A percentile compares a stretch with the other conserved stretches of the same genome.
Conservation (phyloP, 2,113 vertebrate genomes). For the Psittacula cyanocephala region DNA sequence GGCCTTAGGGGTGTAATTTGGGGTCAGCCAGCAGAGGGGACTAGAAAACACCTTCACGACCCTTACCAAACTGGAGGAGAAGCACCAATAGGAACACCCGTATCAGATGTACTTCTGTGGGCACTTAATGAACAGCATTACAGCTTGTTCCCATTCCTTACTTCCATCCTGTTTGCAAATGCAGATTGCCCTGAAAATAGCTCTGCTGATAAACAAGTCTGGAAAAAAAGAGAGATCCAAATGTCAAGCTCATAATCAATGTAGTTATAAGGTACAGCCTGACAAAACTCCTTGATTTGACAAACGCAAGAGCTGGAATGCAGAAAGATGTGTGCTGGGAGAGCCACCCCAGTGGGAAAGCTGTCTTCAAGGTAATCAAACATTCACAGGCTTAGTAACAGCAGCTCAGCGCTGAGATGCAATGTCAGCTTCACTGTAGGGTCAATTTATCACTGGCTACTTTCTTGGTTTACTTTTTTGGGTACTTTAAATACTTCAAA, state of each 20-base stretch:
- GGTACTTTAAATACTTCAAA: neutral
- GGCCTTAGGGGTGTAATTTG: too few species aligned
- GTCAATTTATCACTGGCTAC: neutral
- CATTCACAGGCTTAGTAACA: neutral
- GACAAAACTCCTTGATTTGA: neutral
- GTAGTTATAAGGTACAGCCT: neutral
- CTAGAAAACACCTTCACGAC: neutral
- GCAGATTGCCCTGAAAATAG: neutral
- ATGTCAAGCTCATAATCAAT: neutral
- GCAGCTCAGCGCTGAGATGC: fast-evolving
- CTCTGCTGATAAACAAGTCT: neutral
- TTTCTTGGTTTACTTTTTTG: neutral
- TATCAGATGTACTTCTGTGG: neutral
- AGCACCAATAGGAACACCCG: neutral
- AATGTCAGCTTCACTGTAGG: neutral
- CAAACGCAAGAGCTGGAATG: neutral
- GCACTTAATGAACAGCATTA: neutral
- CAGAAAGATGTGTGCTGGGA: neutral
- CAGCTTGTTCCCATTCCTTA: fast-evolving
- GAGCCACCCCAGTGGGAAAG: neutral
- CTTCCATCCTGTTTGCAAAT: neutral
- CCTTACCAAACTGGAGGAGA: neutral
- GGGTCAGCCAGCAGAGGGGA: neutral
- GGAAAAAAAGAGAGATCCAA: neutral
- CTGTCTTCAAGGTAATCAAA: neutral